Base-by-base conservation (phyloP, 2,797 vertebrate genomes). In the Glossophaga mutica region DNA sequence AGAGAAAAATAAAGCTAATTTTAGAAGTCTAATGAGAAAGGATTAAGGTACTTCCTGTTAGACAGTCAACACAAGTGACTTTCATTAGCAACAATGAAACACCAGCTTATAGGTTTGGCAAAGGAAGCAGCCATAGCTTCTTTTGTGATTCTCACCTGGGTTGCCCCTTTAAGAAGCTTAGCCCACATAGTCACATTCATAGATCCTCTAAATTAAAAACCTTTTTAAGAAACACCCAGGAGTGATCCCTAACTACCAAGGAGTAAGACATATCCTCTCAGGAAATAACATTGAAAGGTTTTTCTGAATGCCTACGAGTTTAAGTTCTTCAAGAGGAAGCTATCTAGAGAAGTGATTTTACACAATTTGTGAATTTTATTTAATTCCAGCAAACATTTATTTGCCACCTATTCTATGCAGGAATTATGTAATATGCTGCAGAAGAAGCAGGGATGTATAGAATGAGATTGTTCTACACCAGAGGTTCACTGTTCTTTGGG, bases 151-250 rank as follows among this genome's bases (percentile, higher is more conserved):
- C 96, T 86, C 95, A 76, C 96, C 83, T 95, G 94, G 94, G 59
- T 59, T 73, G 65, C 84, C 82, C 85, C 94, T 97, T 94, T 97
- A 96, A 97, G 96, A 94, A 96, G 90, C 89, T 97, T 97, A 97
- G 89, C 96, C 89, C 48, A 87, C 68, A 85, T 89, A 65, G 46
- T 90, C 91, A 93, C 77, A 91, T 91, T 90, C 83, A 87, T 6
- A 94, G 95, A 96, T 95, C 59, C 62, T 96, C 83, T 91, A 95
- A 96, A 96, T 97, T 95, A 95, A 95, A 95, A 97, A 67, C 55
- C 81, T 92, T 95, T 87, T 84, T 16, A 12, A 94, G 91, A 96
- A 93, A 76, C 32, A 88, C 50, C 90, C 73, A 96, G 65, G 78
- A 97, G 92, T 83, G 92, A 95, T 93, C 32, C 62, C 90, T 97